Base-by-base conservation (phyloP, 2,113 vertebrate genomes). In the Ophthalmolycus amberensis region DNA sequence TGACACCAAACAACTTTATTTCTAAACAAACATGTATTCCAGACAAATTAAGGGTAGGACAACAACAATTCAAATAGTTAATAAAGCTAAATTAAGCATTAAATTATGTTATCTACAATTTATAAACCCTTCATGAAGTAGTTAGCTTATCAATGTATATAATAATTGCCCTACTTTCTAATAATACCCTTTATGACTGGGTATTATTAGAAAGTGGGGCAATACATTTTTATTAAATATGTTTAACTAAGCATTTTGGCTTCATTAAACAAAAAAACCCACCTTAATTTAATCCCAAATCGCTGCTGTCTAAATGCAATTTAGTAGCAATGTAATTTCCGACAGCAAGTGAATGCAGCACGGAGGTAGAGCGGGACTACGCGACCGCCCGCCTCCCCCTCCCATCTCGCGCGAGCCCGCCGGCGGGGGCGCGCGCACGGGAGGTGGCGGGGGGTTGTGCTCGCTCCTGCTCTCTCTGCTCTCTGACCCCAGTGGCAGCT, bases 401-500 rank as follows among this genome's bases (percentile, higher is more conserved):
- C 5, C 42, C 29, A 9, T 25, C 38, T 5, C 63, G 48, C 76
- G 90, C 72, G 90, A 79, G 83, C 85, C 86, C 91, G 85, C 74
- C 75, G 56, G 25, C 38, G 59, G 64, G 79, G 85, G 88, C 78
- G 86, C 89, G 94, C 90, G 85, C 89, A 74, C 86, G 75, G 76
- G 88, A 83, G 93, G 95, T 95, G 96, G 67, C 59, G 80, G 86
- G 48, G 48, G 92, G 91, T 91, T 95, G 95, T 95, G 96, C 96
- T 94, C 89, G 90, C 86, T 90, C 82, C 87, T 93, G 90, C 91
- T 90, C 91, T 88, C 78, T 74, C 79, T 97, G 96, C 96, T 97
- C 97, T 96, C 96, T 96, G 97, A 97, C 97, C 96, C 97, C 97
- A 96, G 96, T 96, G 96, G 96, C 96, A 95, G 94, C 96, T 93